Evolutionary conservation across 2,888 invertebrate genomes (phyloP).

Genomic region (Syrphus vitripennis): DNA sequence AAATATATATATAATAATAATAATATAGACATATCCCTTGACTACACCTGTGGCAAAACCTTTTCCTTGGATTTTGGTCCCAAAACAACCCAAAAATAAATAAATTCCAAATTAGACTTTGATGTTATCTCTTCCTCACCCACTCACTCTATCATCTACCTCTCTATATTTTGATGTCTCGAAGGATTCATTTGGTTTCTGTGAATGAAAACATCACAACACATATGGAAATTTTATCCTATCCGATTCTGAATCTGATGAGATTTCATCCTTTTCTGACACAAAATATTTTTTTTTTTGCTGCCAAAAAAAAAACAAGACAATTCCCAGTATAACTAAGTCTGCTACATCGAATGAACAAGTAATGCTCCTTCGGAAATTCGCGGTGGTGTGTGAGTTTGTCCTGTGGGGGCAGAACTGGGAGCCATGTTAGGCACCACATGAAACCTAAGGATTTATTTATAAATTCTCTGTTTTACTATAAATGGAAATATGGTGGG

Average conservation of each 20-base stretch:
- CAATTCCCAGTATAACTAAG: background rate
- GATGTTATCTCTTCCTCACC: constrained; percentile 15
- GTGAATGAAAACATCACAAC: background rate
- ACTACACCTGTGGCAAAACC: constrained; percentile 3
- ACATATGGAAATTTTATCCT: constrained; percentile 23
- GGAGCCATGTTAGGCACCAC: constrained; percentile 36
- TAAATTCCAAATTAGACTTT: constrained; percentile 53
- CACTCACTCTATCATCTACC: background rate
- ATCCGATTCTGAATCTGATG: constrained; percentile 29
- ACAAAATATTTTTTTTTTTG: background rate
- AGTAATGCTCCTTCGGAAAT: constrained; percentile 8
- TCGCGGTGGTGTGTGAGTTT: background rate
- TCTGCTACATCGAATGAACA: constrained; percentile 31
- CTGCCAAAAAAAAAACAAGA: constrained; percentile 24
- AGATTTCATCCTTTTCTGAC: constrained; percentile 35
- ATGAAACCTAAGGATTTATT: constrained; percentile 62
- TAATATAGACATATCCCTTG: background rate
- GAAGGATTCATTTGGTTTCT: background rate
- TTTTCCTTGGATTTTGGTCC: constrained; percentile 2
- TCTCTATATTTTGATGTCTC: background rate
- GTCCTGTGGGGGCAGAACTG: background rate
- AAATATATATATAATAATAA: background rate
- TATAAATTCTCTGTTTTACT: constrained; percentile 21
- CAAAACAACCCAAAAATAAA: constrained; percentile 29
- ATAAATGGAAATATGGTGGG: background rate